Evolutionary conservation across 2,888 invertebrate genomes (phyloP), one percentile per base, ranked within the genome.

Genomic region (Nephrocerus scutellatus): DNA sequence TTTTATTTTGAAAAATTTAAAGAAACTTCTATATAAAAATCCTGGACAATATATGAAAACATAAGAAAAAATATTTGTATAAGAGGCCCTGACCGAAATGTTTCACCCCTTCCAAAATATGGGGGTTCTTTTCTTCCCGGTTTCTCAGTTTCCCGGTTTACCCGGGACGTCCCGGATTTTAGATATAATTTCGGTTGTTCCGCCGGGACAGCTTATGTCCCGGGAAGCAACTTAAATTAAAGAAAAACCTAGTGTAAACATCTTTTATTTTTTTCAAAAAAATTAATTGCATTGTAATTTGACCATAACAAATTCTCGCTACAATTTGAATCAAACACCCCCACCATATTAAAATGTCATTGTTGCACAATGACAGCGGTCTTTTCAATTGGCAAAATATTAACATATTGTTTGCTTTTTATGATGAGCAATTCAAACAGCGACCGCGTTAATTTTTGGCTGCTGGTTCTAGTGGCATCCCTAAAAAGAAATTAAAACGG

Each of bases 401-500:
- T 30, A 30, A 20, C 30, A 30, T 21, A 30, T 19, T 30, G n/a
- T 16, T 30, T 18, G 16, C 30, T 16, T 30, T 5, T 21, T 23
- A 26, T 16, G 28, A 35, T 26, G 35, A 35, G 26, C n/a, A 21
- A 35, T 35, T 34, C 15, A 32, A 13, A 14, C 19, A 34, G 33
- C 24, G 33, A 33, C 10, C 15, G 23, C 16, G 24, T 18, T 10
- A 16, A 5, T 6, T 8, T 20, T 30, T 14, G 12, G 12, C 30
- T 33, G 33, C 21, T 21, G 22, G 22, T 21, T 23, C 33, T 12
- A 33, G 23, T 33, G 13, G 24, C 14, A 25, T 23, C 5, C 23
- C 24, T 24, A 16, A 19, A 26, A 19, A 15, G 13, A 35, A 26
- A 23, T 9, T 14, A 19, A 35, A 35, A 26, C 13, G 26, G 26